Percentiles rank a stretch among this genome's conserved stretches.
Conservation (phyloP, 2,797 vertebrate species). For the Paguma larvata region DNA sequence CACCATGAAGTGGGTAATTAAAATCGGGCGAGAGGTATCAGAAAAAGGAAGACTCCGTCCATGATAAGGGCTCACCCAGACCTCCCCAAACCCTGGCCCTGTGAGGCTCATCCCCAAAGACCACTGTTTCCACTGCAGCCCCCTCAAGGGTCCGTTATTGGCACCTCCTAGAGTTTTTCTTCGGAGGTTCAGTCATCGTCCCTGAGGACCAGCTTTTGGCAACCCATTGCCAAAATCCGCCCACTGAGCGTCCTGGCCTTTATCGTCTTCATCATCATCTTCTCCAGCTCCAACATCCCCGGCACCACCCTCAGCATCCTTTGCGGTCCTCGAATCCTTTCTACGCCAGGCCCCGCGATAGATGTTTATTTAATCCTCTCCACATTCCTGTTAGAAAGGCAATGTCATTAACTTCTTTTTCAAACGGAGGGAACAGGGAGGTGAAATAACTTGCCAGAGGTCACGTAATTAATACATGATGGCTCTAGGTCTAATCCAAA, state of each 20-base stretch:
- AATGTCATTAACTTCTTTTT: neutral
- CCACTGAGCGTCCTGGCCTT: neutral
- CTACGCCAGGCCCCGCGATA: neutral
- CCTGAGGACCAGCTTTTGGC: neutral
- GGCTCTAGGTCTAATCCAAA: constrained; percentile 37
- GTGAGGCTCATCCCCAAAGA: neutral
- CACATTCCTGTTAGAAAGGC: neutral
- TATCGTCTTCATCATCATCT: neutral
- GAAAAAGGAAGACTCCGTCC: neutral
- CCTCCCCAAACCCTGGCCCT: neutral
- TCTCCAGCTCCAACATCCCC: neutral
- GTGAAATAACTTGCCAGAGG: constrained; percentile 21
- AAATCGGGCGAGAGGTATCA: neutral
- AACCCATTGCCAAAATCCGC: neutral
- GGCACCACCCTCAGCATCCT: neutral
- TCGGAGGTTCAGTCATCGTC: neutral
- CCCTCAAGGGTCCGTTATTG: neutral
- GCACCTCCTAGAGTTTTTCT: neutral
- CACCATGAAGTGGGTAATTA: neutral
- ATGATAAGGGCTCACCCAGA: neutral
- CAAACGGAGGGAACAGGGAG: constrained; percentile 10
- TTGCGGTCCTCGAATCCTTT: neutral
- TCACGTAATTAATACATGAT: constrained; percentile 28
- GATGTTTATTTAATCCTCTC: neutral
- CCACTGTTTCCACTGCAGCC: neutral